A percentile compares a stretch with the other conserved stretches of the same genome.
Evolutionary conservation across 2,888 invertebrate species (phyloP).

Genomic region (Drosophila putrida): DNA sequence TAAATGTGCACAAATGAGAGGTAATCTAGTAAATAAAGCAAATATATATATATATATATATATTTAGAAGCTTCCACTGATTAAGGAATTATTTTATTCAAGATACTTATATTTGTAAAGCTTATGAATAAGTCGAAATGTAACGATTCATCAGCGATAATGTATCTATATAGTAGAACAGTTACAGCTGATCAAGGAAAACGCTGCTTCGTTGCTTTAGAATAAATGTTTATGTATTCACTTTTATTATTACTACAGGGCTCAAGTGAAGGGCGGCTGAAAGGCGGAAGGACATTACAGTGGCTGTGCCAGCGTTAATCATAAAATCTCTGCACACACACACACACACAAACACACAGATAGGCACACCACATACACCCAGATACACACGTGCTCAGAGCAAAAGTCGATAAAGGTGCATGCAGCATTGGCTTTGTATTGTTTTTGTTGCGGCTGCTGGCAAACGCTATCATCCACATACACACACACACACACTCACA

Average conservation of each 20-base stretch:
- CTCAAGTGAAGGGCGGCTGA: slow-evolving; percentile 52
- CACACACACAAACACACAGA: slow-evolving; percentile 18
- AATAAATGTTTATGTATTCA: slow-evolving; percentile 5
- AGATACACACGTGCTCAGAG: slow-evolving; percentile 22
- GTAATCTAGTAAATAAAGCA: no score
- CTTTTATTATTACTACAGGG: slow-evolving; percentile 39
- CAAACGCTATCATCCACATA: slow-evolving; percentile 48
- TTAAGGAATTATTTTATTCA: no score
- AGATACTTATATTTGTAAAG: no score
- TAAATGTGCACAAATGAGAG: no score
- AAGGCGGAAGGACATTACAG: slow-evolving; percentile 40
- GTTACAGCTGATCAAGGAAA: slow-evolving; percentile 15
- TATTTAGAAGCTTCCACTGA: no score
- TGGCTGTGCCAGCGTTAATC: slow-evolving; percentile 64
- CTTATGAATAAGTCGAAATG: no score
- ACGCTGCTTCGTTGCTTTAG: slow-evolving; percentile 10
- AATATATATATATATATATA: no score
- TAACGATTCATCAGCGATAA: no score
- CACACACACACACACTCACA: slow-evolving; percentile 26
- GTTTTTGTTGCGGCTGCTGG: slow-evolving; percentile 58
- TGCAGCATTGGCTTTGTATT: slow-evolving; percentile 52
- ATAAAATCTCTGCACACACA: slow-evolving; percentile 74
- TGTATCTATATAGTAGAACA: neutral
- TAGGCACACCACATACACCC: neutral
- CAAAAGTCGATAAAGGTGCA: slow-evolving; percentile 77